Evolutionary conservation across 2,797 vertebrate species (phyloP).

Genomic region (Takifugu rubripes): DNA sequence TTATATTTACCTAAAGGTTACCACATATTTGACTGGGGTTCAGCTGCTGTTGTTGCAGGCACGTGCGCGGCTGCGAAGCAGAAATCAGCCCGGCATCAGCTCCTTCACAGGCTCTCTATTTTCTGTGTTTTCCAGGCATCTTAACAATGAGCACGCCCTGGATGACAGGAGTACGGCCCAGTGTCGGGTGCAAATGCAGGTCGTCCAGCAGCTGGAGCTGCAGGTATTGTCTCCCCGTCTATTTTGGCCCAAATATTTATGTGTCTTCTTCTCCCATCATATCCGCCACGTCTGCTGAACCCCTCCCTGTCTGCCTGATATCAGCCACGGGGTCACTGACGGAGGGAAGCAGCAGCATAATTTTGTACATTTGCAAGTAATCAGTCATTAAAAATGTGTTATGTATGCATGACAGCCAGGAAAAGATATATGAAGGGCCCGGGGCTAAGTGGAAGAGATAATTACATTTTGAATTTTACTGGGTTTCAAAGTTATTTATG

Average conservation of each 20-base stretch:
- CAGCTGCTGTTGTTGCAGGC: constrained; percentile 15
- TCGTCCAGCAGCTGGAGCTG: constrained; percentile 99
- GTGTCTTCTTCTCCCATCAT: constrained; percentile 47
- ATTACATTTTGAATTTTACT: constrained; percentile 99
- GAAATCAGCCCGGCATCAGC: constrained; percentile 36
- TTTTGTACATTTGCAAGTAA: constrained; percentile 91
- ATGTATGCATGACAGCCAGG: constrained; percentile 93
- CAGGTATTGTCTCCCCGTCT: constrained; percentile 83
- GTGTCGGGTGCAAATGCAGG: constrained; percentile 99
- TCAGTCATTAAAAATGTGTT: constrained; percentile 91
- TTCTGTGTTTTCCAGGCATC: constrained; percentile 84
- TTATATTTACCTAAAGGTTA: constrained; percentile 33
- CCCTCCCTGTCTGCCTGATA: constrained; percentile 41
- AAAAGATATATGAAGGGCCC: constrained; percentile 95
- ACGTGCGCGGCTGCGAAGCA: constrained; percentile 31
- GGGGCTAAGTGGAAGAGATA: constrained; percentile 97
- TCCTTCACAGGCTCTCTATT: constrained; percentile 17
- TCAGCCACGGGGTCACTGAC: constrained; percentile 59
- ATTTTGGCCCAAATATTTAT: constrained; percentile 65
- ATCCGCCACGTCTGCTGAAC: constrained; percentile 30
- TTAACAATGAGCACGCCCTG: constrained; percentile 99
- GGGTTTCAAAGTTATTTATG: constrained; percentile 98
- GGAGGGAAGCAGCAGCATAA: constrained; percentile 71
- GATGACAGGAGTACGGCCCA: constrained; percentile 99
- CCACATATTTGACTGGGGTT: constrained; percentile 30